Evolutionary conservation across 37 sponge, comb jelly and placozoan genomes (phyloP).

Genomic region (Geodia barretti): DNA sequence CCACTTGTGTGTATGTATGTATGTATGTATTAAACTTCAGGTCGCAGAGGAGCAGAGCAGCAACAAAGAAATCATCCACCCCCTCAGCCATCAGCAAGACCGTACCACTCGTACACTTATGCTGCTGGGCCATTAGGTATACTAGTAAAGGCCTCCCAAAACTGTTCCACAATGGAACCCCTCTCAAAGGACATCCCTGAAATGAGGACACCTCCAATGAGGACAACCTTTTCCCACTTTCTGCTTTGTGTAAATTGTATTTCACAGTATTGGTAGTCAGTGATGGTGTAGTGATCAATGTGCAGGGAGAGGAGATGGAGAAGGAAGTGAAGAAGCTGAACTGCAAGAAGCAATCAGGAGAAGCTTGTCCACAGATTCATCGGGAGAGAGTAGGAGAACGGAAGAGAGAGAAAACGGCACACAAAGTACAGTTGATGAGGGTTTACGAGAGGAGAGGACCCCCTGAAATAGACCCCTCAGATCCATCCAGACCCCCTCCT

Average conservation of each 20-base stretch:
- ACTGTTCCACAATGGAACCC: too few relatives aligned
- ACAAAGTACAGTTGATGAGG: constrained; percentile 12
- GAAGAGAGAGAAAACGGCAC: neutral
- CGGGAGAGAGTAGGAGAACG: neutral
- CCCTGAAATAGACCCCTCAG: constrained; percentile 2
- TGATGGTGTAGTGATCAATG: neutral
- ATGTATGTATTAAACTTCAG: too few relatives aligned
- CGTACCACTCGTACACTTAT: constrained; percentile 37
- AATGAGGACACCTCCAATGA: neutral
- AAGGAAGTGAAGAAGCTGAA: constrained; percentile 52
- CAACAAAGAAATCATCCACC: neutral
- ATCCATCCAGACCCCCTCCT: constrained; percentile 10
- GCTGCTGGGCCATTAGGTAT: constrained; percentile 42
- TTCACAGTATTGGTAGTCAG: neutral
- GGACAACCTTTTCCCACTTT: neutral
- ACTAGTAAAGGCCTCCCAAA: neutral
- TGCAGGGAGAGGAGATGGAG: neutral
- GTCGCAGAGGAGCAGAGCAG: neutral
- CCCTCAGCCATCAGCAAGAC: neutral
- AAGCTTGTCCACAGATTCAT: constrained; percentile 57
- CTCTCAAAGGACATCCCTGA: too few relatives aligned
- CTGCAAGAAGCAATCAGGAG: constrained; percentile 83
- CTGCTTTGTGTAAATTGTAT: neutral
- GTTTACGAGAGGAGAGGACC: neutral
- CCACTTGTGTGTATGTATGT: too few relatives aligned